Percentiles rank a stretch among this genome's conserved stretches.
Conservation (phyloP, 2,113 vertebrate species). For the Neomonachus schauinslandi region DNA sequence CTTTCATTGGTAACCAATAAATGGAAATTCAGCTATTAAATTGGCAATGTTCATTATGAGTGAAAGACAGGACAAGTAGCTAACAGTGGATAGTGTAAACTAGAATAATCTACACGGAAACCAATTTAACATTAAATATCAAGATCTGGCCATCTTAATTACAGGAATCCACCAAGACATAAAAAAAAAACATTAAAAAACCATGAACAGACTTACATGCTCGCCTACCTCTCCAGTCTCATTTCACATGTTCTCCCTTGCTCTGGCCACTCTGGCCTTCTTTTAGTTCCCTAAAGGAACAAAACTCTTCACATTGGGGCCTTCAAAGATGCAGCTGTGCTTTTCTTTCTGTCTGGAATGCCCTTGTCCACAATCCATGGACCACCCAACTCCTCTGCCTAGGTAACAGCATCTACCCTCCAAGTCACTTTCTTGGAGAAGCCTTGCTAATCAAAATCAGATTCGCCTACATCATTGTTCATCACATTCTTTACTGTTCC, state of each 20-base stretch:
- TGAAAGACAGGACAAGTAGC: not conserved
- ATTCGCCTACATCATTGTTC: not conserved
- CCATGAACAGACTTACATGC: accelerated
- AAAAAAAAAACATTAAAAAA: not conserved
- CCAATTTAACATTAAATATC: not conserved
- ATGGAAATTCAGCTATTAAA: not conserved
- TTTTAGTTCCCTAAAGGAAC: not conserved
- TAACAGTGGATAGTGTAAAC: not conserved
- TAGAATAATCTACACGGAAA: not conserved
- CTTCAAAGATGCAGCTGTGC: not conserved
- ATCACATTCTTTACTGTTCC: not conserved
- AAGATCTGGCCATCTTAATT: not conserved
- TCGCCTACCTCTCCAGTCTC: not conserved
- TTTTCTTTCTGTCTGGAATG: not conserved
- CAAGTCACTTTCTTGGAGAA: not conserved
- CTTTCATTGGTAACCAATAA: not conserved
- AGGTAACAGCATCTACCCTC: not conserved
- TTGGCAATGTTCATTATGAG: not conserved
- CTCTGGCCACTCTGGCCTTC: not conserved
- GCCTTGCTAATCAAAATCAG: not conserved
- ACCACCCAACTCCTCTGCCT: not conserved
- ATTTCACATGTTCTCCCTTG: not conserved
- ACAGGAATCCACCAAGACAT: not conserved
- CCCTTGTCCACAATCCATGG: not conserved
- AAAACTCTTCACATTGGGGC: not conserved